Evolutionary conservation across 2,113 vertebrate genomes (phyloP).

Genomic region (Callipepla squamata): DNA sequence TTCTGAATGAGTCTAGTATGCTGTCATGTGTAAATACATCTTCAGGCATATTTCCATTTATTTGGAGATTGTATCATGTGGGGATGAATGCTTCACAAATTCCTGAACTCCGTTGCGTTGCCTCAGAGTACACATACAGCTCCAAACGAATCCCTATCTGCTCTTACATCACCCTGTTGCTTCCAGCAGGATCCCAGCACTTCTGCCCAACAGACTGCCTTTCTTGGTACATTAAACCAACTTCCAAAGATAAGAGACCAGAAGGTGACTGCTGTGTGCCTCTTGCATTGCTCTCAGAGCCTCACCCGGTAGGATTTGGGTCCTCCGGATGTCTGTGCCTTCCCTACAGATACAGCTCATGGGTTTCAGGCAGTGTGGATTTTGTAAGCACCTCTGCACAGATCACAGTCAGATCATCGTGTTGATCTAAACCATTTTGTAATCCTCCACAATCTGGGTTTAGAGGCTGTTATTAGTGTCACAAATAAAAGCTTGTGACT

Average conservation of each 20-base stretch:
- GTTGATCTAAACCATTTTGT: slow-evolving; percentile 66
- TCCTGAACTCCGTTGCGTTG: neutral
- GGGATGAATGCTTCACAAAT: neutral
- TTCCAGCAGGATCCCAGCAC: neutral
- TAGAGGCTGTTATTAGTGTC: slow-evolving; percentile 69
- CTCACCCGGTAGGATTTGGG: rapidly evolving
- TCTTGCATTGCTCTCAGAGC: neutral
- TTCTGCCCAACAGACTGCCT: neutral
- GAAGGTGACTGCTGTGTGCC: neutral
- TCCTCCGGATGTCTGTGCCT: neutral
- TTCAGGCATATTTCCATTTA: neutral
- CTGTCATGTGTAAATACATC: slow-evolving; percentile 7
- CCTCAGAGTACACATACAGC: rapidly evolving
- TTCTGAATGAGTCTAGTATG: neutral
- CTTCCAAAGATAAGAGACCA: neutral
- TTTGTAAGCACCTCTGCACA: slow-evolving; percentile 58
- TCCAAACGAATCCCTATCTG: neutral
- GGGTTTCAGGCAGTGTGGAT: neutral
- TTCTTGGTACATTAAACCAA: neutral
- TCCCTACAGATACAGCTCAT: neutral
- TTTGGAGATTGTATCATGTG: neutral
- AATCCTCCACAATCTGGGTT: slow-evolving; percentile 71
- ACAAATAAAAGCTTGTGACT: slow-evolving; percentile 65
- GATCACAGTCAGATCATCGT: slow-evolving; percentile 58
- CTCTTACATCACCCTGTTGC: neutral